Conservation (phyloP, 1,140 invertebrate genomes). For the Venturia canescens region DNA sequence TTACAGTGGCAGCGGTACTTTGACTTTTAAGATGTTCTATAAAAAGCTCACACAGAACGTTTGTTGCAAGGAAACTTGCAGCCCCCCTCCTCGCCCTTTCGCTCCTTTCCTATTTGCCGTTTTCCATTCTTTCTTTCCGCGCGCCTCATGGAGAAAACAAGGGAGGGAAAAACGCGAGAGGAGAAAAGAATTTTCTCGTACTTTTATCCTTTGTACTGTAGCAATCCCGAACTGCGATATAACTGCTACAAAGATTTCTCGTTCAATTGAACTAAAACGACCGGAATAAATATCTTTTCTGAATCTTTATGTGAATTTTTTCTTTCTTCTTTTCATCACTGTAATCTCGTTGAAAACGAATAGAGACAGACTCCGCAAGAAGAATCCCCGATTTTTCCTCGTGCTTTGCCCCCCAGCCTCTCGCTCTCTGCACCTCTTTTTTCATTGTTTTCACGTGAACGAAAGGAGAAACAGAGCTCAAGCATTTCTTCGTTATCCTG, state of each 20-base stretch:
- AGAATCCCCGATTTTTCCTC: not conserved
- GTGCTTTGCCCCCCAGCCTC: not conserved
- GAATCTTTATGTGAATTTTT: constrained; percentile 12
- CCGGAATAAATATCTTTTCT: constrained; percentile 3
- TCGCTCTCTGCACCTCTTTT: not conserved
- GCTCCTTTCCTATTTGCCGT: too few species aligned
- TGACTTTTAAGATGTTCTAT: constrained; percentile 46
- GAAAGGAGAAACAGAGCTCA: not conserved
- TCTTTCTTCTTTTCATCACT: constrained; percentile 7
- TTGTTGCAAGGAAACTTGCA: constrained; percentile 37
- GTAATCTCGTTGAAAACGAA: constrained; percentile 8
- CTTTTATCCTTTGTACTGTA: constrained; percentile 24
- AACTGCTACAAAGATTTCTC: constrained; percentile 26
- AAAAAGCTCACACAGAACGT: constrained; percentile 37
- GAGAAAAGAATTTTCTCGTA: constrained; percentile 11
- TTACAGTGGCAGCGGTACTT: constrained; percentile 39
- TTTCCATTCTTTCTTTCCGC: not conserved
- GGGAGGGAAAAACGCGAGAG: not conserved
- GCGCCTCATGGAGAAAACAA: not conserved
- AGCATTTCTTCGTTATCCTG: constrained; percentile 38
- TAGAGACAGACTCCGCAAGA: not conserved
- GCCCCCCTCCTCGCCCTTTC: not conserved
- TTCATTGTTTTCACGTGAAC: constrained; percentile 36
- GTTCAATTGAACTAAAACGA: constrained; percentile 21
- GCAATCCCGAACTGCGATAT: constrained; percentile 12